Evolutionary conservation across 2,797 vertebrate species (phyloP).

Genomic region (Octomys mimax): DNA sequence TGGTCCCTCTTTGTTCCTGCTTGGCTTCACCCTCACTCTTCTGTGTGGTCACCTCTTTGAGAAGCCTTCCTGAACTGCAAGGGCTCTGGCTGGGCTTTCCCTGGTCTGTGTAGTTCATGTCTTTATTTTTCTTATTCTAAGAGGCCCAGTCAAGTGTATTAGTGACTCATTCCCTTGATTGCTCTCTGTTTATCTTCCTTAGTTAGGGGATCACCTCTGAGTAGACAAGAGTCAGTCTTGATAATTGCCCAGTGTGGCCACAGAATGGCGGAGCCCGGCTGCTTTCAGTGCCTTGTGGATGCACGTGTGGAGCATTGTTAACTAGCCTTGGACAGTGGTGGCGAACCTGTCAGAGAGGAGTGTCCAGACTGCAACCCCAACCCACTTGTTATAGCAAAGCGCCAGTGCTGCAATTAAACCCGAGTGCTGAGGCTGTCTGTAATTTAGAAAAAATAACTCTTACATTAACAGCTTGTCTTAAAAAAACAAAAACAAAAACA

Average conservation of each 20-base stretch:
- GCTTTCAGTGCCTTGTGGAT: not conserved
- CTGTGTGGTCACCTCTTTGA: not conserved
- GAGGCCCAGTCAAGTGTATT: not conserved
- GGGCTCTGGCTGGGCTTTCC: not conserved
- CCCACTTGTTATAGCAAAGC: not conserved
- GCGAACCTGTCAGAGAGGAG: not conserved
- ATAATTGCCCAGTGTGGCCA: not conserved
- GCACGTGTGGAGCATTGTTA: not conserved
- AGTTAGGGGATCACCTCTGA: not conserved
- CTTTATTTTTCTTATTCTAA: conserved; percentile 12
- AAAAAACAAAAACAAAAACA: not conserved
- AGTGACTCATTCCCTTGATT: not conserved
- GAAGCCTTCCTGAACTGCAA: not conserved
- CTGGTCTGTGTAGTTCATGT: not conserved
- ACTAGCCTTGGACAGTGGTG: not conserved
- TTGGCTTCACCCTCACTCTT: not conserved
- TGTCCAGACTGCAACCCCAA: not conserved
- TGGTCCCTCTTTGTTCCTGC: not conserved
- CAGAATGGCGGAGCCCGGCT: not conserved
- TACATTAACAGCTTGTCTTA: not conserved
- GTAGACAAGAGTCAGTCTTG: not conserved
- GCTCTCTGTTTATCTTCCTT: not conserved
- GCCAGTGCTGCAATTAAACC: not conserved
- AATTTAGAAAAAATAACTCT: not conserved
- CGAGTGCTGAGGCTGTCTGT: not conserved